Evolutionary conservation across 2,888 invertebrate species (phyloP).

Genomic region (Calliopum simillimum): DNA sequence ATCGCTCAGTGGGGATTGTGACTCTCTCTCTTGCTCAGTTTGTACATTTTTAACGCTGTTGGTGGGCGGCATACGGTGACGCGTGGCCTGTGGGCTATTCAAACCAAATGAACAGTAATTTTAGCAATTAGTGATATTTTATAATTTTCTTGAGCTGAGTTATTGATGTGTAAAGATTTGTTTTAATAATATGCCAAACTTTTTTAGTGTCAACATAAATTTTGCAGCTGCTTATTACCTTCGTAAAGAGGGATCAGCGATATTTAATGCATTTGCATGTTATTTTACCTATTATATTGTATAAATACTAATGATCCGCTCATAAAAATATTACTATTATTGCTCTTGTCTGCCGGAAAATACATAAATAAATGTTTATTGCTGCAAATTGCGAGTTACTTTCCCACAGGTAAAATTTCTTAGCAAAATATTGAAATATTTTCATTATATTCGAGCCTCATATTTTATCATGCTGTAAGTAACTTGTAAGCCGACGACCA

Average conservation of each 20-base stretch:
- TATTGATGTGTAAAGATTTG: background rate
- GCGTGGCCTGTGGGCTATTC: constrained; percentile 9
- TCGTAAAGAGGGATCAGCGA: too few species aligned
- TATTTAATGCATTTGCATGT: too few species aligned
- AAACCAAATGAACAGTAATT: background rate
- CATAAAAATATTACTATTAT: constrained; percentile 21
- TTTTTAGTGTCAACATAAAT: background rate
- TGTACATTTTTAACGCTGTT: background rate
- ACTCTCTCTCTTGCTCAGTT: background rate
- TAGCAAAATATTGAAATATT: too few species aligned
- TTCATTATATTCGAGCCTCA: too few species aligned
- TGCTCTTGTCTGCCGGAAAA: too few species aligned
- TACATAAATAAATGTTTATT: too few species aligned
- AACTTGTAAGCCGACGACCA: too few species aligned
- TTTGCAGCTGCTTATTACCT: background rate
- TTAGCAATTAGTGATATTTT: background rate
- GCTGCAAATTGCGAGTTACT: too few species aligned
- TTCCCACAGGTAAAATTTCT: too few species aligned
- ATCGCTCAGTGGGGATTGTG: constrained; percentile 24
- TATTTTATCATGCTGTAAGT: too few species aligned
- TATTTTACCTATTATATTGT: too few species aligned
- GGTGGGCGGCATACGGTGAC: constrained; percentile 14
- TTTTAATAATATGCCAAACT: background rate
- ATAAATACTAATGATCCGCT: constrained; percentile 14
- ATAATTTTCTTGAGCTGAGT: background rate